Evolutionary conservation across 2,113 vertebrate genomes (phyloP).

Genomic region (Pagrus major): DNA sequence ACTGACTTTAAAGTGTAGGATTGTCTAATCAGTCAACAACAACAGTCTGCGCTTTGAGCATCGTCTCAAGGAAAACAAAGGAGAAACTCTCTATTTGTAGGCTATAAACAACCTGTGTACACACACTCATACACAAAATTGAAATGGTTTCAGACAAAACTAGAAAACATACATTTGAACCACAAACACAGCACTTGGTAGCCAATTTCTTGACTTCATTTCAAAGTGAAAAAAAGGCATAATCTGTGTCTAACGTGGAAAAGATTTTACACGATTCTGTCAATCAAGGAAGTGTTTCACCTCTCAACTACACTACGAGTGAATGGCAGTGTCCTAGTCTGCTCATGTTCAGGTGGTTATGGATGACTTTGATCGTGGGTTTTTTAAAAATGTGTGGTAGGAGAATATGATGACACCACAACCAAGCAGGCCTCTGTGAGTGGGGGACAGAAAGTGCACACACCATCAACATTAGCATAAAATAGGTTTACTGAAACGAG

Average conservation of each 20-base stretch:
- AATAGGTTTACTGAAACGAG: conserved; percentile 78
- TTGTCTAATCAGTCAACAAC: conserved; percentile 38
- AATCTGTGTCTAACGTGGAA: conserved; percentile 46
- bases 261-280: conserved; percentile 35
- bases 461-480: conserved; percentile 79
- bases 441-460: conserved; percentile 79
- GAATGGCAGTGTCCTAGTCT: conserved; percentile 69
- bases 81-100: conserved; percentile 40
- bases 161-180: conserved; percentile 55
- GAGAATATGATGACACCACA: conserved; percentile 77
- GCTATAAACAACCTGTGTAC: conserved; percentile 51
- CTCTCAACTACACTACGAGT: conserved; percentile 58
- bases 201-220: conserved; percentile 41
- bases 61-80: conserved; percentile 9
- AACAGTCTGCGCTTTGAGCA: conserved; percentile 41
- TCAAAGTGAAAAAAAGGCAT: conserved; percentile 45
- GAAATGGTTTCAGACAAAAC: conserved; percentile 65
- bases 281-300: conserved; percentile 44
- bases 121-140: conserved; percentile 42
- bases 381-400: conserved; percentile 54
- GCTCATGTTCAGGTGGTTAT: conserved; percentile 41
- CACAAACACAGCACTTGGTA: conserved; percentile 52
- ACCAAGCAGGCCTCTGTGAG: conserved; percentile 79
- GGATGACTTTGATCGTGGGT: conserved; percentile 60
- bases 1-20: conserved; percentile 10